These are phyloP conservation scores for Chamaea fasciata DNA, from an alignment of 2,113 vertebrate genomes.

Conservation along the genomic window DNA sequence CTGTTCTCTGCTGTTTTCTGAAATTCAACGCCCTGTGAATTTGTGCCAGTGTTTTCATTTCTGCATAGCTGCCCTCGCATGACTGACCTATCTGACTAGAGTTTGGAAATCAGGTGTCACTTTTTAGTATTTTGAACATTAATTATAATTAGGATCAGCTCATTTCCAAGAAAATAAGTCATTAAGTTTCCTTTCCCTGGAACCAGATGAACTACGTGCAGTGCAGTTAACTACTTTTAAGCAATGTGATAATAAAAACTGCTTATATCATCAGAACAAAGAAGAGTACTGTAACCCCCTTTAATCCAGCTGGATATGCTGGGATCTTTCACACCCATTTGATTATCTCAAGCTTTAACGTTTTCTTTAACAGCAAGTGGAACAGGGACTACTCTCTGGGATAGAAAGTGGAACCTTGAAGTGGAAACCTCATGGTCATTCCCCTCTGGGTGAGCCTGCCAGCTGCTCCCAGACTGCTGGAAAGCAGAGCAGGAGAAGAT, in stretches of 20 bases:
- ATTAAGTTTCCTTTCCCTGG: not conserved
- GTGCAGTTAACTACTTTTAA: not conserved
- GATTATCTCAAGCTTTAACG: not conserved
- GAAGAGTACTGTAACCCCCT: not conserved
- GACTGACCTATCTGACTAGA: not conserved
- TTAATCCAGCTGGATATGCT: not conserved
- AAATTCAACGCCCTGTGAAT: constrained; percentile 28
- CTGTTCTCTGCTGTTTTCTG: not conserved
- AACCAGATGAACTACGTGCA: not conserved
- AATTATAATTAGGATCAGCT: constrained; percentile 29
- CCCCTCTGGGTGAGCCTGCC: not conserved
- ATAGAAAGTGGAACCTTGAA: not conserved
- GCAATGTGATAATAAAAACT: not conserved
- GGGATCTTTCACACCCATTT: not conserved
- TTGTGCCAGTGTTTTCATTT: constrained; percentile 42
- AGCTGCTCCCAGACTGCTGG: not conserved
- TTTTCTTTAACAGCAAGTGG: not conserved
- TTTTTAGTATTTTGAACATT: not conserved
- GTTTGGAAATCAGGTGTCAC: not conserved
- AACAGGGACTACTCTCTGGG: not conserved
- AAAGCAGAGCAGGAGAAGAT: not conserved
- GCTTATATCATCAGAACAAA: not conserved
- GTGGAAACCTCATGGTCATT: not conserved
- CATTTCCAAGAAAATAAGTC: constrained; percentile 8
- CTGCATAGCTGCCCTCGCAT: not conserved